Base-by-base conservation (phyloP, 2,113 vertebrate genomes). In the Brachyhypopomus occidentalis region DNA sequence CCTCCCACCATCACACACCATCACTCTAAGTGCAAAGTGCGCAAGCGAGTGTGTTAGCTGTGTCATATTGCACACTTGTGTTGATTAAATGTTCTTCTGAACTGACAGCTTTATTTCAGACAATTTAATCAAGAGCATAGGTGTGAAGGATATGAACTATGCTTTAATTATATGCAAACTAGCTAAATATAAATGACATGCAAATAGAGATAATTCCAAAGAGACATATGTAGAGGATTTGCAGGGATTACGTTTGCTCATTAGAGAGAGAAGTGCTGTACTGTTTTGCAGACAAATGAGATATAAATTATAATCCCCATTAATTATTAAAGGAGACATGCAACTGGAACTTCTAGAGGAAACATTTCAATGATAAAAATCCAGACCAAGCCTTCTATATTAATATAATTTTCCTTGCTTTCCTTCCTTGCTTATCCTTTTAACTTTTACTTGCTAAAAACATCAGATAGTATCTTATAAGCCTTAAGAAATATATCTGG, bases 1-100 rank as follows among this genome's bases (percentile, higher is more conserved):
- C 75, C 58, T 20, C 80, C 86, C 76, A 78, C 48, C 22, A 34
- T 58, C n/a, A 80, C 79, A 73, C 71, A 62, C 60, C 25, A 78
- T 77, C 55, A 55, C 4, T 9, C n/a, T 72, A 59, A 77, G 55
- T 75, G 3, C 48, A 30, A 30, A 30, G 16, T 75, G 34, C 69
- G 25, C 58, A 30, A 77, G n/a, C 56, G 38, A n/a, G 20, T 63
- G 78, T 19, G 38, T 59, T 52, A 52, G 8, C 45, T 14, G 45
- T 52, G 8, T 52, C 12, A 11, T 52, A 52, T 52, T 52, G 12
- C 12, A 14, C 45, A 52, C 22, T 27, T 63, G 22, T 58, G 23
- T 38, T 52, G 41, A 41, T 20, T 58, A 19, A 23, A 27, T 38
- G 20, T 59, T 38, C 38, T 3, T 60, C 48, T 78, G 17, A 11